phyloP scores from a whole-genome alignment of 2,888 invertebrate genomes.

The Zhuqinia jingwanae region DNA sequence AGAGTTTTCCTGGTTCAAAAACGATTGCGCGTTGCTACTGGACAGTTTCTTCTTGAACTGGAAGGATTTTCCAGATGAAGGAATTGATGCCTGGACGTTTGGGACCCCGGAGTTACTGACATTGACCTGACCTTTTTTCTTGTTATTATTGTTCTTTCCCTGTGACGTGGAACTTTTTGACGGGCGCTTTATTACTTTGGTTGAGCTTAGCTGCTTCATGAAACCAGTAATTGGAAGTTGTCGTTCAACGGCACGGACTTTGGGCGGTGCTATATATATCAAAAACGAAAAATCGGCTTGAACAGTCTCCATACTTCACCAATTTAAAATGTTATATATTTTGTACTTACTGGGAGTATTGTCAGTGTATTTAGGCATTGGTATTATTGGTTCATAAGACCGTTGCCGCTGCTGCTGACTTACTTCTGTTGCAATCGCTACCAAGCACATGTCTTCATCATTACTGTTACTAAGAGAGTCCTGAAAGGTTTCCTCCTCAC shows the following conservation, averaged over 20 bases:
- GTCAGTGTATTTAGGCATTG: background rate
- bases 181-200: conserved; percentile 36
- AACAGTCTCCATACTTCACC: too few relatives aligned
- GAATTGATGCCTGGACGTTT: background rate
- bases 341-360: background rate
- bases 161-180: conserved; percentile 1
- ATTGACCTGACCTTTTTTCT: background rate
- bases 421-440: conserved; percentile 31
- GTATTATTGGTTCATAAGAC: conserved; percentile 20
- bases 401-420: too few relatives aligned
- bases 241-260: conserved; percentile 54
- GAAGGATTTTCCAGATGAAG: conserved; percentile 43
- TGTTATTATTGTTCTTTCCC: background rate
- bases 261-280: conserved; percentile 40
- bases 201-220: conserved; percentile 58
- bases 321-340: too few relatives aligned
- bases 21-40: background rate
- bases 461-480: conserved; percentile 16
- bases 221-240: conserved; percentile 48
- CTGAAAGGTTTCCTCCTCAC: too few relatives aligned
- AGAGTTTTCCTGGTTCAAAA: conserved; percentile 15
- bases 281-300: background rate
- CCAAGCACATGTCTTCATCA: conserved; percentile 41
- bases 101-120: too few relatives aligned
- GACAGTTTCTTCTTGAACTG: conserved; percentile 47